A percentile compares a stretch with the other conserved stretches of the same genome.
Evolutionary conservation across 2,888 invertebrate genomes (phyloP).

Genomic region (Stenurella melanura): DNA sequence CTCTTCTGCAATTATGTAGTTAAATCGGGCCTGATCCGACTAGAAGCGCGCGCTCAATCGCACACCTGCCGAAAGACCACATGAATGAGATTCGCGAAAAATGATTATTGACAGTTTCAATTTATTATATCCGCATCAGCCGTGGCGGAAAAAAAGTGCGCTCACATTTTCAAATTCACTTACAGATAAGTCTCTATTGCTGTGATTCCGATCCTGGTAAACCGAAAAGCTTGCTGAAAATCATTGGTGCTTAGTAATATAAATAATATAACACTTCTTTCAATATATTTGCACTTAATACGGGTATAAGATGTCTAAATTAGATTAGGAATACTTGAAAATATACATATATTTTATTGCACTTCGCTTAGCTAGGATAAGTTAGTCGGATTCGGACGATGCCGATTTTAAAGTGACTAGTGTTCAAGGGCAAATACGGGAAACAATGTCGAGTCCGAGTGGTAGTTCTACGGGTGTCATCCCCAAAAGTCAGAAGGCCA

Average conservation of each 20-base stretch:
- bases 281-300: constrained; percentile 28
- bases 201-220: constrained; percentile 23
- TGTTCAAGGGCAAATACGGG: neutral
- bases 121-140: constrained; percentile 62
- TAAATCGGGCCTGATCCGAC: constrained; percentile 14
- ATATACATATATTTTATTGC: constrained; percentile 25
- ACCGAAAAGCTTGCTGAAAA: constrained; percentile 29
- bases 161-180: constrained; percentile 1
- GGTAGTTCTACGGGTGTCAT: constrained; percentile 62
- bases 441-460: constrained; percentile 31
- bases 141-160: constrained; percentile 65
- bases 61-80: neutral
- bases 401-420: neutral
- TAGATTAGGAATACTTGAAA: constrained; percentile 6
- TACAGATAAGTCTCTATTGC: constrained; percentile 7
- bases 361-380: constrained; percentile 30
- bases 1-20: constrained; percentile 33
- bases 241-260: constrained; percentile 30
- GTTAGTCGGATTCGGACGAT: constrained; percentile 8
- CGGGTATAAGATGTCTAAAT: constrained; percentile 27
- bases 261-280: constrained; percentile 8
- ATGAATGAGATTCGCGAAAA: constrained; percentile 22
- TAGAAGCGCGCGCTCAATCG: neutral
- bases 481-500: constrained; percentile 79
- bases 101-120: constrained; percentile 45